Evolutionary conservation across 2,797 vertebrate genomes (phyloP), one percentile per base, ranked within the genome.

Genomic region (Micromesistius poutassou): DNA sequence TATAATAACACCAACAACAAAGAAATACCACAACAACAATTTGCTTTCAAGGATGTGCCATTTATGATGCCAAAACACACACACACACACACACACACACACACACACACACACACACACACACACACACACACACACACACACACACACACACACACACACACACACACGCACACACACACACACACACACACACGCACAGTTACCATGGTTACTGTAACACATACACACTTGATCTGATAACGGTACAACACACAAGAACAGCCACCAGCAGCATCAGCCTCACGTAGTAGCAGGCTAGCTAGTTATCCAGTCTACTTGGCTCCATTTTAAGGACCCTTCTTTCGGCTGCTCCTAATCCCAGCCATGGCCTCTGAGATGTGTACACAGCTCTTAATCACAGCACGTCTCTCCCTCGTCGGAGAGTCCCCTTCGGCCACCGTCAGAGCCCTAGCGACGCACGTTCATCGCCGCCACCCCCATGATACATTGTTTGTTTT

Each of bases 311-410:
- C 55, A 9, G 7, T 30, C 30, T 13, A 2, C 10, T 70, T 9
- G 3, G 12, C 66, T 30, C 66, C 66, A 31, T 3, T 71, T 30
- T 3, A 16, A 16, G 28, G 13, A 22, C 19, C 14, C 31, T 12
- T 78, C 82, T 81, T 81, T 80, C 76, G 30, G 83, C 76, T 81
- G 84, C 86, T 90, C 88, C 90, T 90, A 90, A 91, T 92, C 80
- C 85, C 74, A 77, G 75, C 81, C 76, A 33, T 73, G 36, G 76
- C 86, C 84, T 87, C 80, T 79, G 86, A 82, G 88, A 87, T 89
- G 85, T 86, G 85, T 87, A 82, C n/a, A 93, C 89, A 84, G 88
- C 83, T 86, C 84, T 91, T 89, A 82, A 90, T 90, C 89, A 89
- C 75, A 50, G 77, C 55, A 28, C 10, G 68, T 79, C 30, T 31